A percentile compares a stretch with the other conserved stretches of the same genome.
These are phyloP conservation scores for Mareca strepera DNA, from an alignment of 2,797 vertebrate species.

Conservation along the genomic window DNA sequence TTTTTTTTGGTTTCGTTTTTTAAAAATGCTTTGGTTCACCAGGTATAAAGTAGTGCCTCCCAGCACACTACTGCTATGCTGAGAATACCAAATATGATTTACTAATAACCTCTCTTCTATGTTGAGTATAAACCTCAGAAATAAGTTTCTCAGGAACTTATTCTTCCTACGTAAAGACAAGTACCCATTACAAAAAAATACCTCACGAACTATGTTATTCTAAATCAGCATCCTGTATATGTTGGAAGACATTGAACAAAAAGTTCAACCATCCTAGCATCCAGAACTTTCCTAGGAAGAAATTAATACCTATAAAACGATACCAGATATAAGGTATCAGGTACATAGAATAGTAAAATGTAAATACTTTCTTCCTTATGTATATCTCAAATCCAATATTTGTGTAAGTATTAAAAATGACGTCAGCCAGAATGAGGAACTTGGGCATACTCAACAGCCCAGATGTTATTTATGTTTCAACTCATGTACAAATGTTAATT, in stretches of 20 bases:
- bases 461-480: slow-evolving; percentile 19
- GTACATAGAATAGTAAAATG: not conserved
- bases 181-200: not conserved
- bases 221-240: not conserved
- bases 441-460: not conserved
- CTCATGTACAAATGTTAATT: slow-evolving; percentile 13
- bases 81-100: not conserved
- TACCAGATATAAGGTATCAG: not conserved
- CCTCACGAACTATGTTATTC: not conserved
- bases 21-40: not conserved
- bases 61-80: not conserved
- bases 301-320: not conserved
- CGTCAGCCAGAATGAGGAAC: not conserved
- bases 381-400: not conserved
- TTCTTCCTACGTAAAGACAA: not conserved
- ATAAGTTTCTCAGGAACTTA: not conserved
- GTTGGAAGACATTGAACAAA: not conserved
- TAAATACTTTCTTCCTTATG: not conserved
- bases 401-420: slow-evolving; percentile 24
- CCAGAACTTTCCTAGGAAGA: not conserved
- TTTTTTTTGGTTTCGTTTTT: not conserved
- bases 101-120: not conserved
- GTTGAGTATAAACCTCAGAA: not conserved
- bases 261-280: not conserved
- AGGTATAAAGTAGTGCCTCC: not conserved